Evolutionary conservation across 2,797 vertebrate genomes (phyloP).

Genomic region (Pteropus rufus): DNA sequence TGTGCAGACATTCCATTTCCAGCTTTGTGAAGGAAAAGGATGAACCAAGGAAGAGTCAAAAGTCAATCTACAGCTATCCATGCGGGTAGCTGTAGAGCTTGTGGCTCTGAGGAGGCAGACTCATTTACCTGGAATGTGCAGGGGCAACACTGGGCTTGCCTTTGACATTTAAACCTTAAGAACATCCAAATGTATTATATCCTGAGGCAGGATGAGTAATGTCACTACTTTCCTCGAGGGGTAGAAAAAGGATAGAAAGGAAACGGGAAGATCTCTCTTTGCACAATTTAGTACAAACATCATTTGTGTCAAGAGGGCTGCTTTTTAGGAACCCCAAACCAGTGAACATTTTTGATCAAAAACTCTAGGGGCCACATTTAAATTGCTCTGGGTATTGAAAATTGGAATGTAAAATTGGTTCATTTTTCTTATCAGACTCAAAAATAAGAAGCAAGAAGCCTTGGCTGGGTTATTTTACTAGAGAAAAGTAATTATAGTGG

Average conservation of each 20-base stretch:
- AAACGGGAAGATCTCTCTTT: neutral
- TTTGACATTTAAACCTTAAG: neutral
- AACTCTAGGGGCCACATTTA: neutral
- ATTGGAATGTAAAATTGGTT: neutral
- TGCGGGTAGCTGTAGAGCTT: neutral
- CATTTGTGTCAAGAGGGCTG: neutral
- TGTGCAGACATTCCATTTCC: neutral
- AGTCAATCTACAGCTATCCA: rapidly evolving
- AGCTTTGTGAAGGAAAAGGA: neutral
- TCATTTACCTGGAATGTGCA: neutral
- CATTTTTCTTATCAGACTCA: neutral
- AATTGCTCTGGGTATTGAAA: neutral
- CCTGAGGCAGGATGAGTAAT: neutral
- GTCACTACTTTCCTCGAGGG: neutral
- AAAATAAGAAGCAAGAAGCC: neutral
- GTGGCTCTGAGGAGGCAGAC: neutral
- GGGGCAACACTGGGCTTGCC: neutral
- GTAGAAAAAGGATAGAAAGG: neutral
- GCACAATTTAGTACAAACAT: neutral
- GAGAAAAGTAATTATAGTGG: neutral
- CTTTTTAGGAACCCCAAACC: neutral
- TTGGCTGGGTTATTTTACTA: neutral
- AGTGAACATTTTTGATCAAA: neutral
- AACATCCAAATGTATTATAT: neutral
- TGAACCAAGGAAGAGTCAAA: neutral